Evolutionary conservation across 2,888 invertebrate species (phyloP).

Genomic region (Lordiphosa fenestrarum): DNA sequence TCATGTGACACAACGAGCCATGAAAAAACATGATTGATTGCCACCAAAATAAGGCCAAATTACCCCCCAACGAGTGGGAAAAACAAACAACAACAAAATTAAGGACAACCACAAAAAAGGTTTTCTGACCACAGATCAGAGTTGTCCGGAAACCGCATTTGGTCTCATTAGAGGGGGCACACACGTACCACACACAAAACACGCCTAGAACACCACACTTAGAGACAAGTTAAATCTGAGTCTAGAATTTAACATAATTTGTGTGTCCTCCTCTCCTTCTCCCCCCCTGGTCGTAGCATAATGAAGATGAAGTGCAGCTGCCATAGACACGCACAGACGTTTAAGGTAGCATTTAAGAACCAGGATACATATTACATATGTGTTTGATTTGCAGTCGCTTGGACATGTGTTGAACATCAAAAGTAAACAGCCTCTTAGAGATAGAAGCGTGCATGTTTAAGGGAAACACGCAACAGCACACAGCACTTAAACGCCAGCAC

Average conservation of each 20-base stretch:
- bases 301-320: conserved; percentile 7
- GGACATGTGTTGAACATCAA: conserved; percentile 37
- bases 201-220: conserved; percentile 10
- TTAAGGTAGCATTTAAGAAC: conserved; percentile 1
- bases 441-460: not conserved
- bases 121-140: not conserved
- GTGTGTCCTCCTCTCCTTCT: not conserved
- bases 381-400: conserved; percentile 42
- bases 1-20: not conserved
- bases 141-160: conserved; percentile 32
- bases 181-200: conserved; percentile 9
- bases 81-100: too few species aligned
- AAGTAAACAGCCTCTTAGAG: conserved; percentile 12
- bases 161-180: conserved; percentile 26
- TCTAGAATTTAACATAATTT: conserved; percentile 13
- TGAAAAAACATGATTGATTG: conserved; percentile 48
- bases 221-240: conserved; percentile 10
- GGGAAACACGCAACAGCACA: conserved; percentile 42
- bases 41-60: conserved; percentile 7
- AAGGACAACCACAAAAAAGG: too few species aligned
- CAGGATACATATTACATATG: conserved; percentile 1
- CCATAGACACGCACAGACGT: conserved; percentile 10
- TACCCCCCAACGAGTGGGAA: not conserved
- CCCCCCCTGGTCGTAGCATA: not conserved
- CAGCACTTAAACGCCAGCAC: conserved; percentile 36